phyloP scores from a whole-genome alignment of 2,888 invertebrate species.

The Tetragonisca angustula region DNA sequence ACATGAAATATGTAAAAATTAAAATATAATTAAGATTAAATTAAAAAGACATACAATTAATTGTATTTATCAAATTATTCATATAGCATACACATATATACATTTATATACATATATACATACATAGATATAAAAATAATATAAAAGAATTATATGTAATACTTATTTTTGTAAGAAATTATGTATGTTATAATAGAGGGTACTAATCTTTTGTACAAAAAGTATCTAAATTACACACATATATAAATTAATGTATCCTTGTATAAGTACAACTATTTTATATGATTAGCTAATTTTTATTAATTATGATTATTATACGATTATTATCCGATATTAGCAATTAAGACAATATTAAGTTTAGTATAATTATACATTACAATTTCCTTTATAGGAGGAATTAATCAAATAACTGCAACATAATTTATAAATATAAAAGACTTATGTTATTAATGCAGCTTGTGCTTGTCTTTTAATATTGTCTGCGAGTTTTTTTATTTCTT shows the following conservation, averaged over 20 bases:
- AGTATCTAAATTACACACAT: background rate
- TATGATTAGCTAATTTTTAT: constrained; percentile 16
- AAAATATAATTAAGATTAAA: constrained; percentile 10
- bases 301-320: too few species aligned
- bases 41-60: background rate
- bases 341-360: constrained; percentile 18
- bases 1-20: constrained; percentile 6
- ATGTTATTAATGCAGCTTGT: constrained; percentile 77
- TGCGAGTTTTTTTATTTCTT: constrained; percentile 80
- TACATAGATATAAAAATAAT: constrained; percentile 7
- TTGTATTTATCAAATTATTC: background rate
- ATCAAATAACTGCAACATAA: background rate
- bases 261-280: constrained; percentile 15
- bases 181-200: constrained; percentile 7
- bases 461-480: constrained; percentile 83
- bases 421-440: constrained; percentile 16
- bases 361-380: background rate
- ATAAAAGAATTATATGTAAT: constrained; percentile 2
- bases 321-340: constrained; percentile 2
- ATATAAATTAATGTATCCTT: constrained; percentile 4
- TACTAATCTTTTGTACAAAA: constrained; percentile 20
- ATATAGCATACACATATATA: background rate
- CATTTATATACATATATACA: background rate
- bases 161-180: constrained; percentile 41
- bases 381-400: constrained; percentile 1